Evolutionary conservation across 2,797 vertebrate genomes (phyloP).

Genomic region (Syngnathus acus): DNA sequence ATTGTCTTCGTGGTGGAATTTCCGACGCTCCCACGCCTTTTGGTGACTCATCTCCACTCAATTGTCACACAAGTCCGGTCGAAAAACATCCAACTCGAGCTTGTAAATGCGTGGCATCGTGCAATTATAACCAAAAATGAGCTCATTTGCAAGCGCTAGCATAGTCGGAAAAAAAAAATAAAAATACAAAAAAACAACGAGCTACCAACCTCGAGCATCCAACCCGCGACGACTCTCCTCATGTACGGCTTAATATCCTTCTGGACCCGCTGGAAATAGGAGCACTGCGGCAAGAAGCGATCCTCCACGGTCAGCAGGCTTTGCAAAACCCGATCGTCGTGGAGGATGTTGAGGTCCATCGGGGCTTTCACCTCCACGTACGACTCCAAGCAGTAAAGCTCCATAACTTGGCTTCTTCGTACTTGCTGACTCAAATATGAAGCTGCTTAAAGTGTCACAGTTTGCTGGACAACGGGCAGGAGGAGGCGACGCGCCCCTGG

Average conservation of each 20-base stretch:
- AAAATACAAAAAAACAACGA: constrained; percentile 12
- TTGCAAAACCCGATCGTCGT: constrained; percentile 84
- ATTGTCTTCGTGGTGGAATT: constrained; percentile 58
- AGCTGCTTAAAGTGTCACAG: constrained; percentile 11
- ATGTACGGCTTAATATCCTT: constrained; percentile 90
- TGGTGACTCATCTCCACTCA: constrained; percentile 60
- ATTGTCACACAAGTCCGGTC: constrained; percentile 40
- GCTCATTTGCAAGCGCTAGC: constrained; percentile 17
- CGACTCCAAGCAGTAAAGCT: constrained; percentile 76
- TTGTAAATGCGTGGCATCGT: neutral
- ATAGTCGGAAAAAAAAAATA: neutral
- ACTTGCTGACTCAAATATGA: constrained; percentile 20
- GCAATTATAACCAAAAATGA: neutral
- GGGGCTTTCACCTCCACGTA: constrained; percentile 70
- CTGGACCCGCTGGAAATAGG: constrained; percentile 90
- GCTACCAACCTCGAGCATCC: constrained; percentile 94
- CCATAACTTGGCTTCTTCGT: constrained; percentile 57
- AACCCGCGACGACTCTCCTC: constrained; percentile 89
- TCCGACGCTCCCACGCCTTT: constrained; percentile 65
- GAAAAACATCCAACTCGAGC: neutral
- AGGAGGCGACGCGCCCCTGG: constrained; percentile 47
- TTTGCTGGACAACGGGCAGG: constrained; percentile 15
- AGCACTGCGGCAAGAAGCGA: constrained; percentile 82
- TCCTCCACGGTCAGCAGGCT: constrained; percentile 87
- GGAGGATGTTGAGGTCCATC: constrained; percentile 81